phyloP scores from a whole-genome alignment of 1,140 invertebrate genomes.

The Bombus turneri region DNA sequence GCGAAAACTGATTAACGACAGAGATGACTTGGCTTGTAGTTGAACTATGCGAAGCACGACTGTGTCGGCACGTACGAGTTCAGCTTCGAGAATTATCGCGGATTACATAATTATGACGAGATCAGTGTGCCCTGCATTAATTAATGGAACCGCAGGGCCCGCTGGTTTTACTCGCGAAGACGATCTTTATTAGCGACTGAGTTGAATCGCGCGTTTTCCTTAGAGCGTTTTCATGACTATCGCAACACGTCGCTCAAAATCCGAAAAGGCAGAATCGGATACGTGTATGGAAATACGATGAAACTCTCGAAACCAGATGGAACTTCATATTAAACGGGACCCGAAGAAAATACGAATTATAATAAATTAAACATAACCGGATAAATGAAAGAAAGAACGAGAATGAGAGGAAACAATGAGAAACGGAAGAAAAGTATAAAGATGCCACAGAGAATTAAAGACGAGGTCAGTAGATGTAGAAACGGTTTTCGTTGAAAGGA shows the following conservation, averaged over 20 bases:
- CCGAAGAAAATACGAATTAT: not conserved
- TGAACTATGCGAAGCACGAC: slow-evolving; percentile 17
- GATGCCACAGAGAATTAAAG: not conserved
- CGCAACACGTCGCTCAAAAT: not conserved
- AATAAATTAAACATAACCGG: not conserved
- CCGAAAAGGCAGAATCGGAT: not conserved
- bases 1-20: slow-evolving; percentile 11
- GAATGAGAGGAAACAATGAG: not conserved
- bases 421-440: not conserved
- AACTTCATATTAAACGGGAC: not conserved
- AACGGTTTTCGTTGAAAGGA: not conserved
- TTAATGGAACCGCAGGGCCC: not conserved
- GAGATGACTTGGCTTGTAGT: not conserved
- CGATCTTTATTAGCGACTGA: slow-evolving; percentile 4
- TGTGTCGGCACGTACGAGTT: slow-evolving; percentile 19
- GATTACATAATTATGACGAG: slow-evolving; percentile 31
- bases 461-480: not conserved
- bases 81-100: slow-evolving; percentile 21
- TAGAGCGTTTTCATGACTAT: not conserved
- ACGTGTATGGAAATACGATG: not conserved
- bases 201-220: not conserved
- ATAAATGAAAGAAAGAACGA: not conserved
- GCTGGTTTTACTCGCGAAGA: not conserved
- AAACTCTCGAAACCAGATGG: not conserved
- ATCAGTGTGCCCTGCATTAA: slow-evolving; percentile 33